These are phyloP conservation scores for Dasypogon diadema DNA, from an alignment of 2,888 invertebrate genomes.

Conservation along the genomic window DNA sequence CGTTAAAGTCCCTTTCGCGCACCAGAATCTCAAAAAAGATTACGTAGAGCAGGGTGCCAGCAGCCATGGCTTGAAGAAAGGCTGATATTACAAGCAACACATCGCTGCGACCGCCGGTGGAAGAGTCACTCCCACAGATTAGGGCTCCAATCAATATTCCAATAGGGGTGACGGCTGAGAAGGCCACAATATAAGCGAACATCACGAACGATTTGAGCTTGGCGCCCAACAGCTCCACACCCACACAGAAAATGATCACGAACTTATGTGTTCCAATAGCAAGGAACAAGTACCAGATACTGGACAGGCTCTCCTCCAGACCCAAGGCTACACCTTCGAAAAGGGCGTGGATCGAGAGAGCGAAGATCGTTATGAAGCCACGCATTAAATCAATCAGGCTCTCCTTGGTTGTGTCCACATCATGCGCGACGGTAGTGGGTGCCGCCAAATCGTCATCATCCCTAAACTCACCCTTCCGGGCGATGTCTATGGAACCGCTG, in stretches of 20 bases:
- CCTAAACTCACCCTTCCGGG: background rate
- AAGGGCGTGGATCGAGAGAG: constrained; percentile 86
- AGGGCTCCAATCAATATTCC: constrained; percentile 82
- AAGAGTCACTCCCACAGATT: constrained; percentile 71
- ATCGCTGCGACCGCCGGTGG: constrained; percentile 63
- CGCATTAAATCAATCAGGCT: constrained; percentile 64
- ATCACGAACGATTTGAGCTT: constrained; percentile 75
- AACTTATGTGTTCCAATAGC: constrained; percentile 88
- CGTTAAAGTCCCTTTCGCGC: constrained; percentile 61
- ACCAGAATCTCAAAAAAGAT: constrained; percentile 94
- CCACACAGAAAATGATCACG: constrained; percentile 89
- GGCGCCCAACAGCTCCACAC: constrained; percentile 82
- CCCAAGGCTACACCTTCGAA: constrained; percentile 90
- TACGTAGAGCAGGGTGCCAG: constrained; percentile 94
- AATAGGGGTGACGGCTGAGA: constrained; percentile 83
- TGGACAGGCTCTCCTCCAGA: constrained; percentile 74
- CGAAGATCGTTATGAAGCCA: constrained; percentile 83
- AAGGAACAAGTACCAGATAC: constrained; percentile 84
- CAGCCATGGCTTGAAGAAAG: constrained; percentile 85
- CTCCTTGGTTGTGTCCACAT: background rate
- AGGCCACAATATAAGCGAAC: constrained; percentile 79
- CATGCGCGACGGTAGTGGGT: too few species aligned
- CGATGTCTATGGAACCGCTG: constrained; percentile 53
- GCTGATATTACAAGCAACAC: constrained; percentile 75
- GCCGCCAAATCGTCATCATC: too few species aligned